Evolutionary conservation across 35 echinoderm and acorn worm genomes (phyloP).

Genomic region (Amphiura filiformis): DNA sequence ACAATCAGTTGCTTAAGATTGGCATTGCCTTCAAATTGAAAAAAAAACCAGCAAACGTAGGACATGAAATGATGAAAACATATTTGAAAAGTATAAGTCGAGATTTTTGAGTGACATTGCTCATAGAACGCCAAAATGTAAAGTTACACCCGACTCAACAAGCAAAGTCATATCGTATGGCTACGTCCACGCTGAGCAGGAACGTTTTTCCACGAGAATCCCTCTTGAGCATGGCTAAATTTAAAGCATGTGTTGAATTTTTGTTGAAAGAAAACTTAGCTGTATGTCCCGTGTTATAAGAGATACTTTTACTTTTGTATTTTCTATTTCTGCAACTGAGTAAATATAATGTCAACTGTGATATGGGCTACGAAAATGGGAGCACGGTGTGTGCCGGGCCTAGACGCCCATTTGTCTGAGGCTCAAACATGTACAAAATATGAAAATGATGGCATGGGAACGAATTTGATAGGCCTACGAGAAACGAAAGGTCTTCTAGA

Average conservation of each 20-base stretch:
- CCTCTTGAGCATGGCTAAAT: not conserved
- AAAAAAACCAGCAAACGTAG: no score
- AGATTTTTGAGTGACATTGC: not conserved
- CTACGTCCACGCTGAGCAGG: not conserved
- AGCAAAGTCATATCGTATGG: not conserved
- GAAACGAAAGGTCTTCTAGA: no score
- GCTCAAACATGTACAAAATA: not conserved
- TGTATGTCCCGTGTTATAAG: not conserved
- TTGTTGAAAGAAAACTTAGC: not conserved
- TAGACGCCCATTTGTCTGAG: not conserved
- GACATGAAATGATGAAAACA: no score
- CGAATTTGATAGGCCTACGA: no score
- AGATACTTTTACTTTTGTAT: not conserved
- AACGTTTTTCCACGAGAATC: not conserved
- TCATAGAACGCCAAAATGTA: not conserved
- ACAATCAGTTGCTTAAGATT: no score
- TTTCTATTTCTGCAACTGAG: slow-evolving; percentile 2
- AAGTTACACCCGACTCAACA: not conserved
- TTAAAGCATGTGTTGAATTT: not conserved
- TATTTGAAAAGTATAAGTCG: no score
- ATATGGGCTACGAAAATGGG: not conserved
- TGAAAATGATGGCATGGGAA: no score
- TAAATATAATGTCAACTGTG: not conserved
- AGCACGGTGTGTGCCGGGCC: not conserved
- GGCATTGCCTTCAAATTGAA: no score